These are phyloP conservation scores for Pseudopodoces humilis DNA, from an alignment of 2,113 vertebrate species.

Conservation along the genomic window DNA sequence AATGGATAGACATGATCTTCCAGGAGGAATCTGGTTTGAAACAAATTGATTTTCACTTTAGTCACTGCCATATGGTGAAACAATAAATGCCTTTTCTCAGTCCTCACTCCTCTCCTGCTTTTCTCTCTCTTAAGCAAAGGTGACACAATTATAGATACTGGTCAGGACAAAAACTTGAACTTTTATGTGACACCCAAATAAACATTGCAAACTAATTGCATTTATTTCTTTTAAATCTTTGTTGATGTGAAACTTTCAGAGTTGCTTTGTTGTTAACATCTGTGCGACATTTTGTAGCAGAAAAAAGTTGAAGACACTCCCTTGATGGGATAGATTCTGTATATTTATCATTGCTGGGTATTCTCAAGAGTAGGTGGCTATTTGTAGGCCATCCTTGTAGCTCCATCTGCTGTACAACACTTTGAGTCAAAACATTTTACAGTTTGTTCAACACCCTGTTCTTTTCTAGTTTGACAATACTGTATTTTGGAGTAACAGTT, in stretches of 20 bases:
- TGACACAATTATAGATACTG: background rate
- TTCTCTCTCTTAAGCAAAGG: background rate
- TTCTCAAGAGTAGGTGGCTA: constrained; percentile 33
- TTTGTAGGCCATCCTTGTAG: constrained; percentile 3
- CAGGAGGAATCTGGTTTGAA: background rate
- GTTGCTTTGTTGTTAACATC: background rate
- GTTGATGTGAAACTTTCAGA: background rate
- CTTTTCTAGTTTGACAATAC: background rate
- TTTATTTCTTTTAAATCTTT: background rate
- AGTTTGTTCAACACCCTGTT: constrained; percentile 26
- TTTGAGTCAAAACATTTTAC: constrained; percentile 48
- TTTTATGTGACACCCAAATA: background rate
- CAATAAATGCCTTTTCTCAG: background rate
- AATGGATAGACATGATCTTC: background rate
- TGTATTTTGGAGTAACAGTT: constrained; percentile 9
- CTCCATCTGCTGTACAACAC: constrained; percentile 52
- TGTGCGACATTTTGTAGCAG: background rate
- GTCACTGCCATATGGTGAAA: background rate
- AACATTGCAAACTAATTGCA: background rate
- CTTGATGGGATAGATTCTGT: background rate
- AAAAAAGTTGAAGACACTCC: background rate
- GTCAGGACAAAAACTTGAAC: background rate
- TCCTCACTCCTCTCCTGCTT: background rate
- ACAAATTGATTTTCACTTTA: background rate
- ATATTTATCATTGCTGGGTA: background rate